Percentiles rank a stretch among this genome's conserved stretches.
These are phyloP conservation scores for Denticeps clupeoides DNA, from an alignment of 2,797 vertebrate species.

Conservation along the genomic window DNA sequence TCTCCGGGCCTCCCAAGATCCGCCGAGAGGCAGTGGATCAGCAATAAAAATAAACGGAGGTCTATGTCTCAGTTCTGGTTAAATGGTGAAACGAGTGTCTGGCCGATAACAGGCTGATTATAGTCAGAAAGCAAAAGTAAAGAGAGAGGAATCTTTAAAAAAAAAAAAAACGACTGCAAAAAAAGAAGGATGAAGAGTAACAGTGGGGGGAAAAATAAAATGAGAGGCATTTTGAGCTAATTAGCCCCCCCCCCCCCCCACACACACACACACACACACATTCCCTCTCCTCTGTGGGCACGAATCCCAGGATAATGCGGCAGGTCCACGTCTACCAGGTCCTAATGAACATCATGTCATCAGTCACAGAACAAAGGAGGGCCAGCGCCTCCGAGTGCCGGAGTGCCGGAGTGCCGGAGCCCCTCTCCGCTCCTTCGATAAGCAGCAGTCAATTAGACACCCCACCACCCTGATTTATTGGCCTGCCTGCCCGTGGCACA, in stretches of 20 bases:
- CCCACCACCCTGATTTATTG: conserved; percentile 53
- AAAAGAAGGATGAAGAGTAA: too few species aligned
- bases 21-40: too few species aligned
- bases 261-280: too few species aligned
- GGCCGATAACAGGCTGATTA: too few species aligned
- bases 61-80: too few species aligned
- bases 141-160: too few species aligned
- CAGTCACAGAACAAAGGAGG: conserved; percentile 44
- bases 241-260: too few species aligned
- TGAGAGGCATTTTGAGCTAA: too few species aligned
- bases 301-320: conserved; percentile 1
- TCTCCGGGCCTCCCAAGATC: neutral
- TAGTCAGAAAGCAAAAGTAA: neutral
- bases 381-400: conserved; percentile 21
- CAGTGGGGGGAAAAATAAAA: too few species aligned
- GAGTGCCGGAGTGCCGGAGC: conserved; percentile 4
- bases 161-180: too few species aligned
- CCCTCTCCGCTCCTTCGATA: conserved; percentile 19
- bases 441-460: conserved; percentile 41
- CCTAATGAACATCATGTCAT: conserved; percentile 18
- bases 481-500: conserved; percentile 37
- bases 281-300: neutral
- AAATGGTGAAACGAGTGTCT: too few species aligned
- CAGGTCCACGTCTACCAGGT: neutral
- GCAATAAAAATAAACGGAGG: too few species aligned